Conservation (phyloP, 2,797 vertebrate species). For the Anableps anableps region DNA sequence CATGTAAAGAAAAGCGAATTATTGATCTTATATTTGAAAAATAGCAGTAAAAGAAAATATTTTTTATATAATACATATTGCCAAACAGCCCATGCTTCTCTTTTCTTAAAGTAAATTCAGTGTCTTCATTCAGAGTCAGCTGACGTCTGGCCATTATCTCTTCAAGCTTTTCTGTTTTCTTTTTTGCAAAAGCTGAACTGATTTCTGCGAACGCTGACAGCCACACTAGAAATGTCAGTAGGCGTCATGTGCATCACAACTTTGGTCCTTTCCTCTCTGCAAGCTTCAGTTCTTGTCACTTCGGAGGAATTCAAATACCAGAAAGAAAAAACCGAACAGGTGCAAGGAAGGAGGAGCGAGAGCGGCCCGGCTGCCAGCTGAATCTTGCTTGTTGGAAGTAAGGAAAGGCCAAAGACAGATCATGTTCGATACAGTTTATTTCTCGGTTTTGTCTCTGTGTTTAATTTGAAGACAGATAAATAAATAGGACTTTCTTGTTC, state of each 20-base stretch:
- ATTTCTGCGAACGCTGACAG: conserved; percentile 32
- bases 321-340: conserved; percentile 39
- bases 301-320: conserved; percentile 44
- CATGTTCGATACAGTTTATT: background rate
- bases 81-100: background rate
- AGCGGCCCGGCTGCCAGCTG: conserved; percentile 23
- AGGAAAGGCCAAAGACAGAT: conserved; percentile 35
- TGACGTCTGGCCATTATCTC: background rate
- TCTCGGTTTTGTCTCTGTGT: background rate
- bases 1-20: background rate
- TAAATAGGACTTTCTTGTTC: background rate
- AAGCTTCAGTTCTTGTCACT: conserved; percentile 50
- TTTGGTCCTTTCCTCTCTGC: conserved; percentile 40
- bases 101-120: background rate
- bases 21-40: background rate
- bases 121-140: background rate
- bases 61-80: too few relatives aligned
- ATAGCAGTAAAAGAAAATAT: background rate
- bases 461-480: background rate
- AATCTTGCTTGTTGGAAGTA: conserved; percentile 1
- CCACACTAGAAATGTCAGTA: conserved; percentile 41
- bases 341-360: conserved; percentile 25
- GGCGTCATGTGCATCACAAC: conserved; percentile 33
- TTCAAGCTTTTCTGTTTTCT: conserved; percentile 1
- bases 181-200: conserved; percentile 21